These are phyloP conservation scores for Myrmecophaga tridactyla DNA, from an alignment of 2,113 vertebrate genomes.

Conservation along the genomic window DNA sequence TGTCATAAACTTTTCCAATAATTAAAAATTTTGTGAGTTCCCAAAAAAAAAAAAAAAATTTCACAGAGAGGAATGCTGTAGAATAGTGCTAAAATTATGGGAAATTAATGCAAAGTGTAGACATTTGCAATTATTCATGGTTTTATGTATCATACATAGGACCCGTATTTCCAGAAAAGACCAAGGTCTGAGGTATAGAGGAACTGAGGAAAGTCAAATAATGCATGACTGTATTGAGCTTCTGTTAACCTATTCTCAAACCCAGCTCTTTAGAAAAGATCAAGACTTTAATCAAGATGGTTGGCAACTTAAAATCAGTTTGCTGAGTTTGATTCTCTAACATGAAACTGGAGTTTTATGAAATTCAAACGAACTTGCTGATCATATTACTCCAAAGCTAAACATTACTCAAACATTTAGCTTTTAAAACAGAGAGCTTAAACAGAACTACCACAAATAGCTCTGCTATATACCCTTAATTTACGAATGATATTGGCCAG, in stretches of 20 bases:
- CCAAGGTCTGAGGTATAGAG: not conserved
- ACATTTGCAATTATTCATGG: not conserved
- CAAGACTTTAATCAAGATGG: not conserved
- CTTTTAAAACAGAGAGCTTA: conserved; percentile 45
- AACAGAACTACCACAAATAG: not conserved
- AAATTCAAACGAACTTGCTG: conserved; percentile 29
- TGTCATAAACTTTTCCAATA: too few species aligned
- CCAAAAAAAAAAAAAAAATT: too few species aligned
- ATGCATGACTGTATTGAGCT: not conserved
- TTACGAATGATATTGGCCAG: not conserved
- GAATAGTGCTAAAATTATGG: not conserved
- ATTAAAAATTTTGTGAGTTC: too few species aligned
- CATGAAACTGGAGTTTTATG: not conserved
- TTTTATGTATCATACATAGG: not conserved
- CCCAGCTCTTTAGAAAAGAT: not conserved
- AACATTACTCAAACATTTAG: not conserved
- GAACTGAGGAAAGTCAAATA: not conserved
- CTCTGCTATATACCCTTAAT: not conserved
- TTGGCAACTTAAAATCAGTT: not conserved
- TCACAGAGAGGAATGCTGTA: not conserved
- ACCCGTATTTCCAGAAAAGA: not conserved
- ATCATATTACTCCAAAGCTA: conserved; percentile 2
- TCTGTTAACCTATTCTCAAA: not conserved
- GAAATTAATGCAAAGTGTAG: not conserved
- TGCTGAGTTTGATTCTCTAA: not conserved